phyloP scores from a whole-genome alignment of 2,797 vertebrate genomes.

The Melopsittacus undulatus region DNA sequence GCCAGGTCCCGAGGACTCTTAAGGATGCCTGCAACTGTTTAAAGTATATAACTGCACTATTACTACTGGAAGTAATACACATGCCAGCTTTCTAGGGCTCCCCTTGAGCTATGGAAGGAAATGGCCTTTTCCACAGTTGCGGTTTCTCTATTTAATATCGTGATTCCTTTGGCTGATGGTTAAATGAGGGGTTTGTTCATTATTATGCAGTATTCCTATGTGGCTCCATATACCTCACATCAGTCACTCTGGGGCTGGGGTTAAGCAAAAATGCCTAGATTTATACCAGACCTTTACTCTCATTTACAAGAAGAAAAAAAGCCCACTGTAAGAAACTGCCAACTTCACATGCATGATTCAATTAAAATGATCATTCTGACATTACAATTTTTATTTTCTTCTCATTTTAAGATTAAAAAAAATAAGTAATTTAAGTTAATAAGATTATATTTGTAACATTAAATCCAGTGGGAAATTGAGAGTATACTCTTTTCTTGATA shows the following conservation, averaged over 20 bases:
- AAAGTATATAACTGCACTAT: not conserved
- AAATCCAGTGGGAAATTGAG: constrained; percentile 8
- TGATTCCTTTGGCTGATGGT: not conserved
- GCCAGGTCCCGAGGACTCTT: not conserved
- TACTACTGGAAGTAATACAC: not conserved
- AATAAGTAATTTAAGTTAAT: not conserved
- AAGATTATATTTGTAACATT: constrained; percentile 4
- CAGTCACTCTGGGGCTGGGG: not conserved
- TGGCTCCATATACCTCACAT: not conserved
- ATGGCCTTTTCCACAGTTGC: not conserved
- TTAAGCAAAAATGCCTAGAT: constrained; percentile 16
- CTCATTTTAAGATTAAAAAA: not conserved
- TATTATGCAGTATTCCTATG: not conserved
- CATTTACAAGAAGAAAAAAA: not conserved
- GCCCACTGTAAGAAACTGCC: not conserved
- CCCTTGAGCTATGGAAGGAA: not conserved
- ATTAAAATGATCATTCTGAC: not conserved
- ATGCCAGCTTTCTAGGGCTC: not conserved
- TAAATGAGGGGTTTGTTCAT: not conserved
- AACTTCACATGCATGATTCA: not conserved
- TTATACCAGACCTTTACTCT: not conserved
- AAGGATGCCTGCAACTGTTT: not conserved
- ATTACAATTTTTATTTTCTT: not conserved
- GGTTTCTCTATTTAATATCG: not conserved
- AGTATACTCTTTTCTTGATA: not conserved